Percentiles rank a stretch among this genome's conserved stretches.
Conservation (phyloP, 2,113 vertebrate species). For the Triplophysa dalaica region DNA sequence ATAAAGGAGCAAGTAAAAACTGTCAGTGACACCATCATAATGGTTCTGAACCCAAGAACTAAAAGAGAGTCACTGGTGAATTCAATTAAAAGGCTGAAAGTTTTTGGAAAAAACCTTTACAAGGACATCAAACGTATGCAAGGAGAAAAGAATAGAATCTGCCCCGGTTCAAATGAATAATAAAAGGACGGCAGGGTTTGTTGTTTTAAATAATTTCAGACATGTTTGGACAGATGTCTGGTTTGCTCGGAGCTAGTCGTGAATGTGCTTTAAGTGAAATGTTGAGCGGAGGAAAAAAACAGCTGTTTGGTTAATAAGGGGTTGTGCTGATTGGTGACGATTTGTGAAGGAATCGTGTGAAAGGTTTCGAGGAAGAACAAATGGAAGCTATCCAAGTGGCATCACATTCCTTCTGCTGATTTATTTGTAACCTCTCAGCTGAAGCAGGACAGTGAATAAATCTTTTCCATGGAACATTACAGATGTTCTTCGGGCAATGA, state of each 20-base stretch:
- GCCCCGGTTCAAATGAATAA: slow-evolving; percentile 9
- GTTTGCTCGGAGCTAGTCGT: slow-evolving; percentile 24
- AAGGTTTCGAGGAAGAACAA: not conserved
- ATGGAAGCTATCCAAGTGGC: not conserved
- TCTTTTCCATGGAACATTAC: no score
- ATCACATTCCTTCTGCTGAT: not conserved
- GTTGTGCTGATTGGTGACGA: slow-evolving; percentile 4
- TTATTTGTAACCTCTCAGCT: not conserved
- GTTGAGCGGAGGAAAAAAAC: slow-evolving; percentile 1
- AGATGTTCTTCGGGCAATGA: not conserved
- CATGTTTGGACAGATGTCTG: slow-evolving; percentile 61
- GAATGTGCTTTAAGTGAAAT: slow-evolving; percentile 19
- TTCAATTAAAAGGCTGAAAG: slow-evolving; percentile 50
- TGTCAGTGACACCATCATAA: slow-evolving; percentile 1
- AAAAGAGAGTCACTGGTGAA: slow-evolving; percentile 29
- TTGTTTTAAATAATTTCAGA: slow-evolving; percentile 57
- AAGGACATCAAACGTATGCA: slow-evolving; percentile 44
- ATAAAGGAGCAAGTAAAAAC: slow-evolving; percentile 9
- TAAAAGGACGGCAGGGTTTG: slow-evolving; percentile 50
- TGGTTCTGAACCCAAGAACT: slow-evolving; percentile 23
- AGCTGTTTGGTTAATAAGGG: not conserved
- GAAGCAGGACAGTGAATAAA: not conserved
- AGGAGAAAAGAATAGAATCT: not conserved
- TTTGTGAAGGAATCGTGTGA: slow-evolving; percentile 6
- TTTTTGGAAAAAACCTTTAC: slow-evolving; percentile 44